Conservation (phyloP, 2,888 invertebrate species). For the Aphodius sticticus region DNA sequence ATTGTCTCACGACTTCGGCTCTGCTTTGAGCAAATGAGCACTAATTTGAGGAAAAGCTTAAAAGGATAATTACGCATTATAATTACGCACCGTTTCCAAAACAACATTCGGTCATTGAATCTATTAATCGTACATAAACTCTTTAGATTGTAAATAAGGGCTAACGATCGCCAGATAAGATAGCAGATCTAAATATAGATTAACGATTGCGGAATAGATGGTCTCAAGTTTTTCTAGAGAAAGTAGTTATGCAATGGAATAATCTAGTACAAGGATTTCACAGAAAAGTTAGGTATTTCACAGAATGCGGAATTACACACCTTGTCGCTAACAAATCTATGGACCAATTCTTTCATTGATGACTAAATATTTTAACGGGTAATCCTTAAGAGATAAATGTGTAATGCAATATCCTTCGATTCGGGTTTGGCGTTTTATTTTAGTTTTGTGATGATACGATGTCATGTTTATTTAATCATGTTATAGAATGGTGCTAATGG, state of each 20-base stretch:
- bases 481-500: constrained; percentile 4
- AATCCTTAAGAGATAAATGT: not conserved
- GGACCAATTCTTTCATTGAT: not conserved
- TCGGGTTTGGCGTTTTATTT: not conserved
- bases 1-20: too few species aligned
- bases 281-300: too few species aligned
- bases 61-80: too few species aligned
- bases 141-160: not conserved
- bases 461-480: not conserved
- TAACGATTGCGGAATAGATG: not conserved
- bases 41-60: too few species aligned
- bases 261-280: not conserved
- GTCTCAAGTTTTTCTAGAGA: not conserved
- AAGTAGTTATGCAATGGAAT: not conserved
- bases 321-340: not conserved
- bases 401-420: not conserved
- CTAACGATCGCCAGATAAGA: not conserved
- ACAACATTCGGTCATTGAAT: not conserved
- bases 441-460: not conserved
- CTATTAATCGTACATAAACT: not conserved
- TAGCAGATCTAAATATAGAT: not conserved
- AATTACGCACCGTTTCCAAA: not conserved
- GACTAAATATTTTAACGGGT: not conserved
- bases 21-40: too few species aligned
- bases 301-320: not conserved